Evolutionary conservation across 2,113 vertebrate species (phyloP).

Genomic region (Rhea americana): DNA sequence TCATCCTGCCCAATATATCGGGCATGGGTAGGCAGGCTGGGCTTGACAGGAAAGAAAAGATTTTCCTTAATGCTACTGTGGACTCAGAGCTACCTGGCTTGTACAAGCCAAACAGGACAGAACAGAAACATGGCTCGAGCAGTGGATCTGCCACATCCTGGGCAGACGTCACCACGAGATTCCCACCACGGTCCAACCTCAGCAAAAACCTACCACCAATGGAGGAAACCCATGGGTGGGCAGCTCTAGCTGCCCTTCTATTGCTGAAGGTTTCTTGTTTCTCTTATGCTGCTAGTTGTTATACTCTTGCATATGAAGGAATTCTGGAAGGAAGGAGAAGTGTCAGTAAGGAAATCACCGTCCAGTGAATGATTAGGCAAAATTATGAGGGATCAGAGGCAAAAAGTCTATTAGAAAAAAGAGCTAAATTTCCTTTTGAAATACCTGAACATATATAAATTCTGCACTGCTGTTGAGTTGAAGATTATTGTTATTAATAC

Average conservation of each 20-base stretch:
- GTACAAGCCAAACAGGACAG: rapidly evolving
- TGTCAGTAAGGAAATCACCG: not conserved
- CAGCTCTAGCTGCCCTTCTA: not conserved
- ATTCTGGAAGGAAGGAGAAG: not conserved
- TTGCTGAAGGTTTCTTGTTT: not conserved
- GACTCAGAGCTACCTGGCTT: not conserved
- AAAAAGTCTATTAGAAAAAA: not conserved
- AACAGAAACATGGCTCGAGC: not conserved
- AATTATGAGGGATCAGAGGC: not conserved
- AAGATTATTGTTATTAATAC: not conserved
- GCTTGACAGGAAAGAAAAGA: rapidly evolving
- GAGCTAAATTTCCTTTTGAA: not conserved
- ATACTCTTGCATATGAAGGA: not conserved
- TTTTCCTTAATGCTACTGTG: not conserved
- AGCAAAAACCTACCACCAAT: not conserved
- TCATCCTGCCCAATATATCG: not conserved
- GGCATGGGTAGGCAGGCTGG: not conserved
- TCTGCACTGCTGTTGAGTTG: not conserved
- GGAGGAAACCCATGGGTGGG: not conserved
- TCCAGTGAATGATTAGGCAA: not conserved
- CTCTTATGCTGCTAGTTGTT: rapidly evolving
- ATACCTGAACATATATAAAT: rapidly evolving
- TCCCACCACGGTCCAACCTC: not conserved
- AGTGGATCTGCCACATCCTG: not conserved
- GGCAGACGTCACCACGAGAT: rapidly evolving